Evolutionary conservation across 2,888 invertebrate species (phyloP), one percentile per base, ranked within the genome.

Genomic region (Aphidoletes aphidimyza): DNA sequence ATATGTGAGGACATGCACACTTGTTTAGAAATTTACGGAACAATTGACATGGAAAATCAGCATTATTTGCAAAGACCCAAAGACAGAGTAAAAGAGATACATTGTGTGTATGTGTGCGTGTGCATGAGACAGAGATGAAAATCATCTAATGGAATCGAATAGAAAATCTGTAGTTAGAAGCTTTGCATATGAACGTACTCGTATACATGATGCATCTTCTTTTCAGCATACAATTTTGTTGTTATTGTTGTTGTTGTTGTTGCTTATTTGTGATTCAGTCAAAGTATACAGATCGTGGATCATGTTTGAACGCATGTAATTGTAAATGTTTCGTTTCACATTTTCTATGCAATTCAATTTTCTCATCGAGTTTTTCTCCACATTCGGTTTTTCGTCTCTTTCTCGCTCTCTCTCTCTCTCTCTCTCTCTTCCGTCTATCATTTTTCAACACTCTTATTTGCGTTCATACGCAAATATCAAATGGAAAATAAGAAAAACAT

Each of bases 21-120:
- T 69, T 69, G 36, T 69, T 69, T 36, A 34, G 36, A 69, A 45
- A 69, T 69, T 69, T 36, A 11, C 30, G 30, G 69, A 69, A 36
- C 34, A 69, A 69, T 34, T 69, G 69, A 36, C 69, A 69, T 69
- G 69, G 69, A 69, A 69, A 69, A 69, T 69, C 69, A 69, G 36
- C 69, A 69, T 69, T 69, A 69, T 69, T 45, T 45, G 45, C n/a
- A n/a, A 14, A 11, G 45, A 14, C 45, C 8, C 8, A 45, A 45
- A 8, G 45, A 14, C 9, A 45, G 45, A 45, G 14, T 45, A n/a
- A n/a, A n/a, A n/a, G n/a, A n/a, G n/a, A n/a, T n/a, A n/a, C n/a
- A n/a, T n/a, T n/a, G n/a, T n/a, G n/a, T n/a, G n/a, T n/a, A n/a
- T n/a, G n/a, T n/a, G n/a, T n/a, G n/a, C n/a, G n/a, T n/a, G n/a